phyloP scores from a whole-genome alignment of 2,113 vertebrate species.

The Bufo gargarizans region DNA sequence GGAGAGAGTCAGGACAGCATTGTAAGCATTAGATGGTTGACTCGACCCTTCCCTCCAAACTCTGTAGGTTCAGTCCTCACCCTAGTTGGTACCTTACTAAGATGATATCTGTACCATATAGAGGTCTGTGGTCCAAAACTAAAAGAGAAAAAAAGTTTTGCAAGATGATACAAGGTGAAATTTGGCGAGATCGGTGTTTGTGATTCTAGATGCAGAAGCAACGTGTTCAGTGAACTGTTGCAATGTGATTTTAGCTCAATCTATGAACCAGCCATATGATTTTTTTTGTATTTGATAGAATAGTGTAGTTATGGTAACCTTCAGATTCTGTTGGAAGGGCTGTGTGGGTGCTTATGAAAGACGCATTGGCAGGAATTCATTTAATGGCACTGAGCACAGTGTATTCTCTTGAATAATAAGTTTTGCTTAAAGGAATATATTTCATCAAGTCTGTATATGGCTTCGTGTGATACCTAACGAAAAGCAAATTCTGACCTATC shows the following conservation, averaged over 20 bases:
- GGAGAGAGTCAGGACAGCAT: no score
- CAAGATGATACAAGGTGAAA: slow-evolving; percentile 53
- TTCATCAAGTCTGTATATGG: neutral
- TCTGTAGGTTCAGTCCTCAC: no score
- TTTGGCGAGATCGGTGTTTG: slow-evolving; percentile 54
- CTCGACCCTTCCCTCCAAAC: no score
- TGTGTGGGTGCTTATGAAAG: slow-evolving; percentile 72
- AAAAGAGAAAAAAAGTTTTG: slow-evolving; percentile 6
- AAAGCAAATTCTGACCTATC: neutral
- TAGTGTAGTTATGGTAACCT: slow-evolving; percentile 58
- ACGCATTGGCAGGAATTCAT: slow-evolving; percentile 67
- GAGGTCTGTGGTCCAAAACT: neutral
- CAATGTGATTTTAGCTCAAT: slow-evolving; percentile 40
- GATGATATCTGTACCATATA: neutral
- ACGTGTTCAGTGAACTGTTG: slow-evolving; percentile 14
- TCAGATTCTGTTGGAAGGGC: slow-evolving; percentile 63
- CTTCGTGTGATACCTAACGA: neutral
- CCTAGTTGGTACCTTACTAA: no score
- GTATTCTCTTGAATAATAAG: slow-evolving; percentile 14
- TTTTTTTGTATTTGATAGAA: slow-evolving; percentile 13
- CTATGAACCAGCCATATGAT: neutral
- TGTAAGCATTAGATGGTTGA: no score
- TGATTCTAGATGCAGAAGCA: slow-evolving; percentile 40
- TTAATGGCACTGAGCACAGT: slow-evolving; percentile 36
- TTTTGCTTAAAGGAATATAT: slow-evolving; percentile 11